Evolutionary conservation across 2,797 vertebrate genomes (phyloP), one percentile per base, ranked within the genome.

Genomic region (Gallinago solitaria): DNA sequence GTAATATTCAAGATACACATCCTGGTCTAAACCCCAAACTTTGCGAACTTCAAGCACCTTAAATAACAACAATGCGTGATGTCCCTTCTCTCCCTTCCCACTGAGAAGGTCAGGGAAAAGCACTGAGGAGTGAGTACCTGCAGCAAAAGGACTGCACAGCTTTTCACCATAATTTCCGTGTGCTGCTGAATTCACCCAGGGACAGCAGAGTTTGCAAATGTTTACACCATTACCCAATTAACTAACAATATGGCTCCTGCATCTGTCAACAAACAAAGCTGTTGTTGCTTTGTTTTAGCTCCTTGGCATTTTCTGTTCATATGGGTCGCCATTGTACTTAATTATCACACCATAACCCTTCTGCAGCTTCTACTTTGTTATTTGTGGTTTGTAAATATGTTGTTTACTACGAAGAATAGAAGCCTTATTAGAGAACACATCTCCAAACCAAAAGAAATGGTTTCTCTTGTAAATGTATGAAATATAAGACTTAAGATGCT

Each of bases 231-330:
- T 99, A 99, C 98, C 99, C 99, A 99, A 99, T 99, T 99, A 99
- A 99, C 98, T 98, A 98, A 99, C 98, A 99, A 99, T 99, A 99
- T 99, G 98, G 98, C 96, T 98, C 98, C 98, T 98, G 98, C 99
- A 99, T 99, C 99, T 99, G 99, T 99, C 99, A 99, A 99, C 98
- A 99, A 99, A 99, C 99, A 99, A 99, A 99, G 98, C 99, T 99
- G 98, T 98, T 99, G 98, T 98, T 99, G 97, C 98, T 98, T 99
- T 98, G 97, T 97, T 98, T 98, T 98, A 96, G 98, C 96, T 97
- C 90, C 71, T 89, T 98, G 97, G 98, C 97, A 98, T 98, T 98
- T 98, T 98, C 97, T 98, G 97, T 94, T 98, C 98, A 97, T 98
- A 98, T 98, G 98, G 97, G 97, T 98, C 87, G 97, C 97, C 97